A percentile compares a stretch with the other conserved stretches of the same genome.
These are phyloP conservation scores for Spheniscus mendiculus DNA, from an alignment of 2,113 vertebrate genomes.

Conservation along the genomic window DNA sequence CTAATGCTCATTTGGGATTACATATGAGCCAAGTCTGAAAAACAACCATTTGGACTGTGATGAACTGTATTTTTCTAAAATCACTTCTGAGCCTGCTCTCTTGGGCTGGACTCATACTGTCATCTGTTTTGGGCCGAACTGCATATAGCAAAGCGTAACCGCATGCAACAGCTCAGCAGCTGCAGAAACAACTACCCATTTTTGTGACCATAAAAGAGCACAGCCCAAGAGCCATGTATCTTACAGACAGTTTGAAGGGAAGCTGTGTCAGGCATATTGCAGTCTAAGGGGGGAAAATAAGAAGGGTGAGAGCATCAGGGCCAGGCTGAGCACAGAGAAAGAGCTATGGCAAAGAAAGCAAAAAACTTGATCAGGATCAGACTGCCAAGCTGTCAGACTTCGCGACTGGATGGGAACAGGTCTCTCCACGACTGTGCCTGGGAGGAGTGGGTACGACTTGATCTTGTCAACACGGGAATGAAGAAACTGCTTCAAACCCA, in stretches of 20 bases:
- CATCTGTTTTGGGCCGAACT: not conserved
- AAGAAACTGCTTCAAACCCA: not conserved
- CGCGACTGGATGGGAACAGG: not conserved
- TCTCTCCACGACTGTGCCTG: not conserved
- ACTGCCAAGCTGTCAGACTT: not conserved
- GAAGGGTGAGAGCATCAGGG: not conserved
- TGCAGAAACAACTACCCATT: not conserved
- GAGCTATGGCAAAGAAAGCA: not conserved
- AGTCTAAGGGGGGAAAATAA: not conserved
- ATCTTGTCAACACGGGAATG: not conserved
- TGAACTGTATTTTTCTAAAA: not conserved
- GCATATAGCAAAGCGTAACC: not conserved
- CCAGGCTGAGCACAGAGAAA: not conserved
- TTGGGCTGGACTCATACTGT: not conserved
- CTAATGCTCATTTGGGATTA: not conserved
- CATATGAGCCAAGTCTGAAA: not conserved
- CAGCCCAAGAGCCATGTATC: not conserved
- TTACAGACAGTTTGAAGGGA: not conserved
- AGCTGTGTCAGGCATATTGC: not conserved
- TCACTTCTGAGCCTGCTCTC: not conserved
- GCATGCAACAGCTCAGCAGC: not conserved
- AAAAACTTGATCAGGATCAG: not conserved
- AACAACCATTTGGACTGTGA: conserved; percentile 7
- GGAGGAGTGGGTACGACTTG: not conserved
- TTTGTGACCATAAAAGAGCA: not conserved